Conservation (phyloP, 1,140 invertebrate species). For the Oedothorax gibbosus region DNA sequence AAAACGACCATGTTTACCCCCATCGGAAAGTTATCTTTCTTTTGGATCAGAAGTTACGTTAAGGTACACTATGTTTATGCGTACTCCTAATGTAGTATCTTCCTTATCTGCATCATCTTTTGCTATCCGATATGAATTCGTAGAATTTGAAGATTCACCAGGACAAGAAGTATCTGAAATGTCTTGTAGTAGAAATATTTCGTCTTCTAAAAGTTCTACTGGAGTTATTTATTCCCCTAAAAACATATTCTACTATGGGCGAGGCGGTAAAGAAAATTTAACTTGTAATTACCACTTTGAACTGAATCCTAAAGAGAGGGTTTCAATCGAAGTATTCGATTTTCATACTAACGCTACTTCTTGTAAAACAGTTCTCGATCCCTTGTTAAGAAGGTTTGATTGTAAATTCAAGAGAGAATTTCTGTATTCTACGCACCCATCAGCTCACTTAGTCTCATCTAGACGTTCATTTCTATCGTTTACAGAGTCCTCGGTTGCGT, state of each 20-base stretch:
- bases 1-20: slow-evolving; percentile 60
- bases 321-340: slow-evolving; percentile 48
- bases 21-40: slow-evolving; percentile 63
- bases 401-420: slow-evolving; percentile 35
- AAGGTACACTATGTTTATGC: slow-evolving; percentile 49
- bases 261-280: slow-evolving; percentile 62
- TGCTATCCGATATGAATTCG: slow-evolving; percentile 63
- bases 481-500: slow-evolving; percentile 72
- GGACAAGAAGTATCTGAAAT: slow-evolving; percentile 35
- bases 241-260: slow-evolving; percentile 64
- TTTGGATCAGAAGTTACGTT: slow-evolving; percentile 58
- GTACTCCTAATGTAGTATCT: slow-evolving; percentile 50
- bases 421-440: background rate
- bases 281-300: slow-evolving; percentile 62
- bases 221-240: slow-evolving; percentile 53
- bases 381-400: slow-evolving; percentile 20
- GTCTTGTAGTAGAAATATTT: slow-evolving; percentile 13
- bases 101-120: slow-evolving; percentile 57
- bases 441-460: background rate
- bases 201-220: background rate
- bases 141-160: slow-evolving; percentile 53
- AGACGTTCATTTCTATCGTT: slow-evolving; percentile 42
- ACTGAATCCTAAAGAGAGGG: slow-evolving; percentile 41
- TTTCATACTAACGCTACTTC: slow-evolving; percentile 39
- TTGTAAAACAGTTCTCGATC: slow-evolving; percentile 53